These are phyloP conservation scores for Yponomeuta malinellus DNA, from an alignment of 2,888 invertebrate genomes.

Conservation along the genomic window DNA sequence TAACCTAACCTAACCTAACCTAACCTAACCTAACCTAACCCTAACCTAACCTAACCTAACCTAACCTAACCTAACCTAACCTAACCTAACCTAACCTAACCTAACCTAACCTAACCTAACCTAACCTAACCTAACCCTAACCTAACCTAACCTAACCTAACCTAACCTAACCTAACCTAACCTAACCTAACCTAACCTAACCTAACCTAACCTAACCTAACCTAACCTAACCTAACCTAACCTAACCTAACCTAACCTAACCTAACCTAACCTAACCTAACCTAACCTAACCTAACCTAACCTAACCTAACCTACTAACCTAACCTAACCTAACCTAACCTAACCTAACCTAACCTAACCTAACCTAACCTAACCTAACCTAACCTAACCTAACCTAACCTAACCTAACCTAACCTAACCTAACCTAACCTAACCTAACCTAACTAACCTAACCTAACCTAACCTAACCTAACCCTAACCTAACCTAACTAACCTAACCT, in stretches of 20 bases:
- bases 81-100: constrained; percentile 32
- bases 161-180: constrained; percentile 21
- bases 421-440: constrained; percentile 26
- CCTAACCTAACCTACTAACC: constrained; percentile 21
- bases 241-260: constrained; percentile 19
- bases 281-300: constrained; percentile 26
- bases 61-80: constrained; percentile 30
- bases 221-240: constrained; percentile 26
- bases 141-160: constrained; percentile 26
- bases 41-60: constrained; percentile 26
- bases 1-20: constrained; percentile 8
- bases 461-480: constrained; percentile 25
- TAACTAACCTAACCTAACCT: constrained; percentile 27
- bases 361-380: constrained; percentile 28
- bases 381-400: constrained; percentile 25
- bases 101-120: constrained; percentile 32
- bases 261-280: constrained; percentile 26
- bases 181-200: constrained; percentile 27
- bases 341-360: constrained; percentile 26
- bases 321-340: constrained; percentile 22
- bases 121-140: constrained; percentile 27
- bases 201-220: constrained; percentile 26
- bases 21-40: constrained; percentile 27
- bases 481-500: constrained; percentile 24
- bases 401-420: constrained; percentile 28